Conservation (phyloP, 2,113 vertebrate genomes). For the Acinonyx jubatus region DNA sequence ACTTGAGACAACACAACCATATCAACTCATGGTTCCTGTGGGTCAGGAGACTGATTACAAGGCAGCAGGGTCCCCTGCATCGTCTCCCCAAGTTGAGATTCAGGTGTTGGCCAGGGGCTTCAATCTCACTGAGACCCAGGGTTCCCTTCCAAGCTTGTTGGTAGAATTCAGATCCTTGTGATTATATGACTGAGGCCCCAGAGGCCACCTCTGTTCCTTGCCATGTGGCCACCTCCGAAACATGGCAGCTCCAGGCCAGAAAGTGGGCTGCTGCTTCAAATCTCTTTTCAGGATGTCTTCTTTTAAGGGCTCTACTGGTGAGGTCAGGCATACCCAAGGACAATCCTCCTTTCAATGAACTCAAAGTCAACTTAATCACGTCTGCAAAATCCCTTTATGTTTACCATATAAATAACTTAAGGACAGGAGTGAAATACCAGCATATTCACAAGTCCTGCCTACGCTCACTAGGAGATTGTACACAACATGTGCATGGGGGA, state of each 20-base stretch:
- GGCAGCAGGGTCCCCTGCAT: too few species aligned
- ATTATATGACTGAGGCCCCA: fast-evolving
- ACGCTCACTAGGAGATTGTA: neutral
- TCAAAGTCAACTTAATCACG: neutral
- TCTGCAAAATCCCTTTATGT: neutral
- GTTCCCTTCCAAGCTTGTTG: too few species aligned
- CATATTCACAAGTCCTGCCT: neutral
- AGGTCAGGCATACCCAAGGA: neutral
- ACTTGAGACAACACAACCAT: neutral
- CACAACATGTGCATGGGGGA: fast-evolving
- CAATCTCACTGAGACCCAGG: neutral
- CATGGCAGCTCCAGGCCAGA: too few species aligned
- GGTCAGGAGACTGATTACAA: too few species aligned
- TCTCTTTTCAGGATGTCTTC: neutral
- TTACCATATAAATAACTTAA: neutral
- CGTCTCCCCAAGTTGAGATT: neutral
- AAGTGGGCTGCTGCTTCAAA: neutral
- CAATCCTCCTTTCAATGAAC: neutral
- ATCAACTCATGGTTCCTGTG: fast-evolving
- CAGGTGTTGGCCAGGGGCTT: neutral
- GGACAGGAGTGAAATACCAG: neutral
- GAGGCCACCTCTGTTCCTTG: too few species aligned
- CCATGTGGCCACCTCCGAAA: fast-evolving
- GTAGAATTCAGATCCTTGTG: neutral
- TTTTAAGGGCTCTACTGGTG: neutral